Evolutionary conservation across 2,888 invertebrate genomes (phyloP).

Genomic region (Eupithecia dodoneata): DNA sequence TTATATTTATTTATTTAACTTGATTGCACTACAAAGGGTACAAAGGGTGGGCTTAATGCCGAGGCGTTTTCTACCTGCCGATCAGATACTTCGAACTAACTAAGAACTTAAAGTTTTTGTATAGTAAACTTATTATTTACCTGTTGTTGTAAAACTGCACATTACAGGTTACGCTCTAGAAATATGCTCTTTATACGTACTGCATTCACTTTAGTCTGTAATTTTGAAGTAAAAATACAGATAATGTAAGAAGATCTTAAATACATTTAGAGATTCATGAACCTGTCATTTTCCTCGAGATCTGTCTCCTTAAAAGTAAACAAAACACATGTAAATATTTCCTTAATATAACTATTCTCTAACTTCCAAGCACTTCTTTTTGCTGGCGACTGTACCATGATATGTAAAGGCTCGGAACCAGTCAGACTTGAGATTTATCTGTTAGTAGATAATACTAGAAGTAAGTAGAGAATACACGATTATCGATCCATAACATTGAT

Average conservation of each 20-base stretch:
- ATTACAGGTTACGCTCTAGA: background rate
- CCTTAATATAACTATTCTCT: background rate
- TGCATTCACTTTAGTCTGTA: background rate
- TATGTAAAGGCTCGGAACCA: background rate
- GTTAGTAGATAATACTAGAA: background rate
- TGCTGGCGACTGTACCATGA: background rate
- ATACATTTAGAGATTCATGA: too few species aligned
- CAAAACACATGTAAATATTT: background rate
- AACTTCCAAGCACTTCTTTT: background rate
- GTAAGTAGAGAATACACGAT: background rate
- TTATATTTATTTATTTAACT: too few species aligned
- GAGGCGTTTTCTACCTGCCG: too few species aligned
- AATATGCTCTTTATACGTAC: background rate
- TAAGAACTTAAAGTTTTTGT: background rate
- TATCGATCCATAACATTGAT: background rate
- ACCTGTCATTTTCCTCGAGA: background rate
- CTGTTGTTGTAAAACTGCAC: background rate
- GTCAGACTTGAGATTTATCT: conserved; percentile 6
- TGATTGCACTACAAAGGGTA: too few species aligned
- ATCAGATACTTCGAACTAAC: too few species aligned
- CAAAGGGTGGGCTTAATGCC: too few species aligned
- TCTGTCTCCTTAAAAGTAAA: background rate
- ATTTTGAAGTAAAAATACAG: too few species aligned
- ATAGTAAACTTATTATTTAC: background rate
- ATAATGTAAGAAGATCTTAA: background rate